Evolutionary conservation across 2,113 vertebrate genomes (phyloP), one percentile per base, ranked within the genome.

Genomic region (Dromiciops gliroides): DNA sequence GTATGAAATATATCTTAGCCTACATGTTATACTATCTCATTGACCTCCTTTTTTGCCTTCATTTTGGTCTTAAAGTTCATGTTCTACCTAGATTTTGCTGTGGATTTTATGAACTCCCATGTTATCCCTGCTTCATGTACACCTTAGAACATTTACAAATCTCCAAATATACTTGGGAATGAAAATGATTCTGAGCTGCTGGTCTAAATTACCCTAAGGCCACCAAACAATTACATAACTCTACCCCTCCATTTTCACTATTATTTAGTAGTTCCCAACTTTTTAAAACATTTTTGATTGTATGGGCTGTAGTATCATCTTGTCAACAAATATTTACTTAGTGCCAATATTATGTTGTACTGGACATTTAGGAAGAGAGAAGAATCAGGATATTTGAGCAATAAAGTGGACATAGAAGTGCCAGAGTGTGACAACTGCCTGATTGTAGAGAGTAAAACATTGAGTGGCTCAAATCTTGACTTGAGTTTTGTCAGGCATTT

Each of bases 201-300:
- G 1, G 25, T 52, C 7, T 89, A 67, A 92, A 12, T 51, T 95
- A 6, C 0, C 0, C 1, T 48, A 10, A 4, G 28, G 19, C 94
- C 6, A 75, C 7, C 75, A 22, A 37, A n/a, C 50, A 93, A 53
- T 53, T 48, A 50, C 3, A 0, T 51, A 51, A 44, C 37, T 83
- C 16, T 44, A 83, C 26, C 50, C 53, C 8, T 24, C 48, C 1
- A 51, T 2, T 89, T 89, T n/a, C 0, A 23, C 2, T 88, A 19
- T 92, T 0, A 6, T 0, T 28, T 10, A 90, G 1, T 0, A 67
- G 6, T 51, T 94, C 23, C 67, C 83, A 26, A 1, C 8, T 44
- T 94, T 92, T 47, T 89, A 11, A 12, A 1, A n/a, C n/a, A n/a
- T n/a, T n/a, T 19, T 0, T 26, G 1, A n/a, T 0, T 75, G 0